Conservation (phyloP, 2,113 vertebrate species). For the Nothobranchius kuhntae region DNA sequence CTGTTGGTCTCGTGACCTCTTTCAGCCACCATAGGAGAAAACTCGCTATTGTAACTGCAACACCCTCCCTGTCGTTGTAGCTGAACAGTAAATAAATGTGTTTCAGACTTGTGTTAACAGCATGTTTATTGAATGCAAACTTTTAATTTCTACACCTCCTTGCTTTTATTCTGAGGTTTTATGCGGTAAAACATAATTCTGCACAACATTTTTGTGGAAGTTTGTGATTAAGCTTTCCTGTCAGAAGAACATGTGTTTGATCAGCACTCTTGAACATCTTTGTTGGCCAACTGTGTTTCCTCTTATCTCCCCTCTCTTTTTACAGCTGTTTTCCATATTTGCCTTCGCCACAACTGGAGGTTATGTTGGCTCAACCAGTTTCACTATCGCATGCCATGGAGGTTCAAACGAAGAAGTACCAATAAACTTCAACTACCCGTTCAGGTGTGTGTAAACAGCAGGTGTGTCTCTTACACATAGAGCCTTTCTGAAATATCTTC, state of each 20-base stretch:
- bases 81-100: no score
- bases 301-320: conserved; percentile 18
- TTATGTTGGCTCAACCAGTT: conserved; percentile 84
- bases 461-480: background rate
- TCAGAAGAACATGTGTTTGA: background rate
- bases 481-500: background rate
- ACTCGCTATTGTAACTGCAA: no score
- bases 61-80: no score
- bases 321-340: conserved; percentile 92
- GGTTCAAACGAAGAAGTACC: conserved; percentile 56
- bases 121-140: no score
- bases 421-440: conserved; percentile 87
- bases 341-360: conserved; percentile 91
- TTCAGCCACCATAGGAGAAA: background rate
- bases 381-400: conserved; percentile 78
- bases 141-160: no score
- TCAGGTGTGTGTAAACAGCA: conserved; percentile 83
- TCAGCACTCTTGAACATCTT: background rate
- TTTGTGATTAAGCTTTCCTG: conserved; percentile 35
- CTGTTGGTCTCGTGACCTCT: conserved; percentile 55
- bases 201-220: no score
- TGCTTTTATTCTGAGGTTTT: no score
- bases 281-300: background rate
- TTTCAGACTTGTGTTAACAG: no score
- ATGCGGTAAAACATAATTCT: no score